These are phyloP conservation scores for Periophthalmus magnuspinnatus DNA, from an alignment of 2,797 vertebrate genomes.

Conservation along the genomic window DNA sequence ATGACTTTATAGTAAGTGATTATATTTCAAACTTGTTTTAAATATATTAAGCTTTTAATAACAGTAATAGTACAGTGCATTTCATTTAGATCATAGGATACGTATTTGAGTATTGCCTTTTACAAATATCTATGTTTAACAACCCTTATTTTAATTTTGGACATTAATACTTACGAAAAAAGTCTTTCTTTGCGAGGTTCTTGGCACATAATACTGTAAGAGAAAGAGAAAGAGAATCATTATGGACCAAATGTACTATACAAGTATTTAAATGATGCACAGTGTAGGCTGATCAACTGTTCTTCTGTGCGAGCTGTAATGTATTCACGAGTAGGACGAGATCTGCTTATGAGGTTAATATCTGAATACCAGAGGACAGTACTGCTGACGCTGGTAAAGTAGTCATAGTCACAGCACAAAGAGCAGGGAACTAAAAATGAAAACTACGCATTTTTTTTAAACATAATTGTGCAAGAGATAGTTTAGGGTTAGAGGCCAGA, in stretches of 20 bases:
- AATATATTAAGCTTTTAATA: too few species aligned
- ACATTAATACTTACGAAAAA: constrained; percentile 91
- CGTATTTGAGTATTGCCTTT: too few species aligned
- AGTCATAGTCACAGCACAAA: constrained; percentile 13
- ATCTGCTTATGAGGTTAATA: constrained; percentile 30
- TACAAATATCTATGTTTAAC: neutral
- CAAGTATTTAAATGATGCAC: constrained; percentile 37
- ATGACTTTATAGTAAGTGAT: too few species aligned
- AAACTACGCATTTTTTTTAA: constrained; percentile 12
- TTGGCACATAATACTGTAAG: constrained; percentile 98
- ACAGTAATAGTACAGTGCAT: too few species aligned
- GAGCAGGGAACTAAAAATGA: constrained; percentile 15
- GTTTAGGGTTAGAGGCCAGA: constrained; percentile 27
- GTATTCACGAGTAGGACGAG: constrained; percentile 32
- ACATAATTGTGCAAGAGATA: constrained; percentile 12
- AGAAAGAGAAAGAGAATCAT: constrained; percentile 38
- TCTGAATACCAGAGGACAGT: constrained; percentile 53
- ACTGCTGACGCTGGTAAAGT: constrained; percentile 35
- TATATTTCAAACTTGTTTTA: too few species aligned
- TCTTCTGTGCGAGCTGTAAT: constrained; percentile 25
- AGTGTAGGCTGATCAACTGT: constrained; percentile 46
- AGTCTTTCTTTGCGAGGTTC: constrained; percentile 99
- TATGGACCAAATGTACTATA: constrained; percentile 41
- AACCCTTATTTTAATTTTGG: too few species aligned
- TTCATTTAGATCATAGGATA: too few species aligned